Conservation (phyloP, 2,797 vertebrate species). For the Sebastes matsubarae region DNA sequence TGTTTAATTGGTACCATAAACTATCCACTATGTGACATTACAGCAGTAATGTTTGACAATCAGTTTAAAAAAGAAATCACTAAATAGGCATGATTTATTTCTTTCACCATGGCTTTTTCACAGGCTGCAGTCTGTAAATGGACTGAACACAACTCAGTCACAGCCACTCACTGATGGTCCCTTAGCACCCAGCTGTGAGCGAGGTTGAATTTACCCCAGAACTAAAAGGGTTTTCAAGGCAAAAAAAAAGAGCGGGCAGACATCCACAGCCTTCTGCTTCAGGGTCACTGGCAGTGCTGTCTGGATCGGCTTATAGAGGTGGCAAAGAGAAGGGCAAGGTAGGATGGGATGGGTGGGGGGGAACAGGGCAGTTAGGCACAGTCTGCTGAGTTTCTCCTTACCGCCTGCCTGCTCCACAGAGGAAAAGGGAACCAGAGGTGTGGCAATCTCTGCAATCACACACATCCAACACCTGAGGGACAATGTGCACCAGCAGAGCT, state of each 20-base stretch:
- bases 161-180: slow-evolving; percentile 11
- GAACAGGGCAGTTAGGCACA: slow-evolving; percentile 24
- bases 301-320: slow-evolving; percentile 29
- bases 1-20: background rate
- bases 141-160: slow-evolving; percentile 14
- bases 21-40: background rate
- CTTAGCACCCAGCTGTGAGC: slow-evolving; percentile 31
- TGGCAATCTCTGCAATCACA: slow-evolving; percentile 17
- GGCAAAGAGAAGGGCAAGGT: slow-evolving; percentile 13
- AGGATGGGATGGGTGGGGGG: background rate
- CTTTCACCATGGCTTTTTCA: background rate
- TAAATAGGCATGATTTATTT: background rate
- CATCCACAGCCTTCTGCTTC: slow-evolving; percentile 29
- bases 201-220: slow-evolving; percentile 17
- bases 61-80: too few relatives aligned
- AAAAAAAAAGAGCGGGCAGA: background rate
- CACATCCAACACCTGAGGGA: background rate
- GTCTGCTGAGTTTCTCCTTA: slow-evolving; percentile 36
- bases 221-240: slow-evolving; percentile 30
- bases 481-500: background rate
- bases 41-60: background rate
- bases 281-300: slow-evolving; percentile 53
- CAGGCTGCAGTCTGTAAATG: slow-evolving; percentile 11
- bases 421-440: slow-evolving; percentile 26
- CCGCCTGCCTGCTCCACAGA: slow-evolving; percentile 4